A percentile compares a stretch with the other conserved stretches of the same genome.
phyloP scores from a whole-genome alignment of 2,888 invertebrate genomes.

The Oscheius sp. region DNA sequence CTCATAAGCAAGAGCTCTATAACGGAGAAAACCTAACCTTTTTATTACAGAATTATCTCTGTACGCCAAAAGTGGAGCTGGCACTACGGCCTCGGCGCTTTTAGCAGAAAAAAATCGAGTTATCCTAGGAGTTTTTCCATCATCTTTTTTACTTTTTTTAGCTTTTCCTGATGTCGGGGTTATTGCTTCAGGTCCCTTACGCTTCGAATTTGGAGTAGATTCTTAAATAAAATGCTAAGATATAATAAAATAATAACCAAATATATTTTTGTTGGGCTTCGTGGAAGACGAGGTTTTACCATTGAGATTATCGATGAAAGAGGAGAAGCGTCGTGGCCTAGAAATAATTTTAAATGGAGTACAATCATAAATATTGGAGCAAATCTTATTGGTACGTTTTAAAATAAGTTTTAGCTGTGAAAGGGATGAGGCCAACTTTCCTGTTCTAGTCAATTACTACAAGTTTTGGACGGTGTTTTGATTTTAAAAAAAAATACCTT shows the following conservation, averaged over 20 bases:
- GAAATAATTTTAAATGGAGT: too few relatives aligned
- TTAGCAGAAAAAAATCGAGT: not conserved
- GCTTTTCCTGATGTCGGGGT: not conserved
- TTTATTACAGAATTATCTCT: constrained; percentile 13
- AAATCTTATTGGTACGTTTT: too few relatives aligned
- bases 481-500: not conserved
- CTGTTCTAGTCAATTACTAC: too few relatives aligned
- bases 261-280: not conserved
- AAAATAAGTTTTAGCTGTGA: too few relatives aligned
- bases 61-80: not conserved
- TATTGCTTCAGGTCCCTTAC: not conserved
- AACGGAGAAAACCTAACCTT: constrained; percentile 5
- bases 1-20: too few relatives aligned
- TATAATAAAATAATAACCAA: not conserved
- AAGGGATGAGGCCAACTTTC: too few relatives aligned
- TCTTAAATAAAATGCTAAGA: not conserved
- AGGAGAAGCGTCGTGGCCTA: too few relatives aligned
- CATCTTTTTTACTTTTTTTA: constrained; percentile 13
- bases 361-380: too few relatives aligned
- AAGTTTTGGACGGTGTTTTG: too few relatives aligned
- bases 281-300: too few relatives aligned
- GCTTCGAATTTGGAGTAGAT: too few relatives aligned
- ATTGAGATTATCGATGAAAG: too few relatives aligned
- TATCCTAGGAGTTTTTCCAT: not conserved
- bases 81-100: not conserved